These are phyloP conservation scores for Falco peregrinus DNA, from an alignment of 2,797 vertebrate species.

Conservation along the genomic window DNA sequence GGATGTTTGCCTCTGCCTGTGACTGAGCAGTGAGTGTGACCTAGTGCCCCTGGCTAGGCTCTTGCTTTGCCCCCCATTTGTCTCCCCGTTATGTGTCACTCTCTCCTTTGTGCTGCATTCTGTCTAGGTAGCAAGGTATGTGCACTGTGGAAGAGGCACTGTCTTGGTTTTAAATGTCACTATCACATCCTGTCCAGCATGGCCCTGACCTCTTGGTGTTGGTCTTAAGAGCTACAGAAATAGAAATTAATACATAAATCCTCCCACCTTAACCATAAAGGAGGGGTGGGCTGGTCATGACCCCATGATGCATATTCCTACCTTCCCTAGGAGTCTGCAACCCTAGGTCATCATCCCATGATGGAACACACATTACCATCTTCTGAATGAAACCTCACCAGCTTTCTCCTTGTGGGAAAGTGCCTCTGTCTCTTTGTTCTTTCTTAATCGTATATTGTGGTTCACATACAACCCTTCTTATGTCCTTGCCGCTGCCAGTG, in stretches of 20 bases:
- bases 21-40: neutral
- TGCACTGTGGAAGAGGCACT: neutral
- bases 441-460: neutral
- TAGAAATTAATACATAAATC: slow-evolving; percentile 45
- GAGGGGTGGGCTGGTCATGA: neutral
- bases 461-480: neutral
- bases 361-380: neutral
- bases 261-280: neutral
- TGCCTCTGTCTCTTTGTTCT: neutral
- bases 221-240: slow-evolving; percentile 5
- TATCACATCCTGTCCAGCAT: neutral
- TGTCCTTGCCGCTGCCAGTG: neutral
- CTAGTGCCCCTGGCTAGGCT: neutral
- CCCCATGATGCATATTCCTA: neutral
- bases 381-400: neutral
- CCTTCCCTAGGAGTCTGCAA: neutral
- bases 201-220: neutral
- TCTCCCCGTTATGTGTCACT: neutral
- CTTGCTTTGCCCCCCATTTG: neutral
- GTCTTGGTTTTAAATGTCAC: neutral
- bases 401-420: neutral
- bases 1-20: neutral
- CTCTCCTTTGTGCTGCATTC: neutral
- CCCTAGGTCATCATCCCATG: neutral
- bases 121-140: neutral